These are phyloP conservation scores for Alexandromys fortis DNA, from an alignment of 2,113 vertebrate species.

Conservation along the genomic window DNA sequence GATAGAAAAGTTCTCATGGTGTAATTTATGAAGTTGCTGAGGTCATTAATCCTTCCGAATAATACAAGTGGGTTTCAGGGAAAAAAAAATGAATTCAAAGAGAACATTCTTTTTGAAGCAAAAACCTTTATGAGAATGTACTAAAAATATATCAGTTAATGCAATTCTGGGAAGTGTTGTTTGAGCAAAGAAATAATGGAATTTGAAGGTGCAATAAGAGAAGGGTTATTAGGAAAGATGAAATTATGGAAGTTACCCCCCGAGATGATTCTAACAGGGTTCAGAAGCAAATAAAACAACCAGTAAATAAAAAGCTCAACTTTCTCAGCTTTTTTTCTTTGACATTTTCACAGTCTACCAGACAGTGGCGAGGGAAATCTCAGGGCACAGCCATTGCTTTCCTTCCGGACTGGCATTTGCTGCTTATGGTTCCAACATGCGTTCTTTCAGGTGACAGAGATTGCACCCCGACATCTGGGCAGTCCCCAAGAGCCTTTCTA, in stretches of 20 bases:
- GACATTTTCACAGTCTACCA: neutral
- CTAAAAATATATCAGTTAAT: slow-evolving; percentile 5
- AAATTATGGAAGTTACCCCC: neutral
- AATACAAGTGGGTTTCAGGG: slow-evolving; percentile 9
- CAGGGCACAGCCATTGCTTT: neutral
- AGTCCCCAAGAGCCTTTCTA: neutral
- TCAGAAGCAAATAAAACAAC: slow-evolving; percentile 33
- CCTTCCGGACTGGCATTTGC: neutral
- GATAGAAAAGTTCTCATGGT: neutral
- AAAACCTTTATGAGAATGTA: slow-evolving; percentile 8
- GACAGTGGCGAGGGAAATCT: neutral
- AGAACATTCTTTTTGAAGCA: neutral
- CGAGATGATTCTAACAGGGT: neutral
- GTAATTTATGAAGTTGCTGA: neutral
- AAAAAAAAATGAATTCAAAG: slow-evolving; percentile 55
- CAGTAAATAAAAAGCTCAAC: neutral
- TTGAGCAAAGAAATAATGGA: neutral
- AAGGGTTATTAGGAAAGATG: neutral
- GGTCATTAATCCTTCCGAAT: slow-evolving; percentile 38
- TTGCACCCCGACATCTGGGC: neutral
- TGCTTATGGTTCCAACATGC: accelerated
- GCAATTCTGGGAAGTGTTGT: neutral
- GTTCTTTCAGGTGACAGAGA: neutral
- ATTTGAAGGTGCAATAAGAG: neutral
- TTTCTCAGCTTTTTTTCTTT: neutral